Evolutionary conservation across 1,140 invertebrate genomes (phyloP).

Genomic region (Lerema accius): DNA sequence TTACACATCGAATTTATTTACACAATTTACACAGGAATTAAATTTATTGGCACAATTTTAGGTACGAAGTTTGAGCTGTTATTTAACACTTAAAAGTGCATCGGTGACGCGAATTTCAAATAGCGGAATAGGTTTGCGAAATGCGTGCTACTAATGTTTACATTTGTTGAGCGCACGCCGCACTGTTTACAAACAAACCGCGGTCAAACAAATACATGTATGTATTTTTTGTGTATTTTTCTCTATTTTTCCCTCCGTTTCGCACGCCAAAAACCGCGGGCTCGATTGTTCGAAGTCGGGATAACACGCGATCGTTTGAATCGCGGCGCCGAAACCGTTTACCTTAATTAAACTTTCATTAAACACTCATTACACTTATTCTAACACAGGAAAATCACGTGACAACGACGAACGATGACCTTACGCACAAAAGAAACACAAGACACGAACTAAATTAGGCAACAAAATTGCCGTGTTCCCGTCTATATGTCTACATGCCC

Average conservation of each 20-base stretch:
- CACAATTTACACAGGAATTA: constrained; percentile 36
- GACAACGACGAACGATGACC: constrained; percentile 77
- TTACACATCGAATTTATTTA: constrained; percentile 36
- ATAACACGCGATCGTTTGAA: constrained; percentile 31
- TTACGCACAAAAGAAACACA: constrained; percentile 80
- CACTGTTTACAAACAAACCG: constrained; percentile 76
- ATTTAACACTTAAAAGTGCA: constrained; percentile 27
- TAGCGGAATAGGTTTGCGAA: constrained; percentile 14
- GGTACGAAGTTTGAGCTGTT: constrained; percentile 49
- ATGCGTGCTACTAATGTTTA: constrained; percentile 56
- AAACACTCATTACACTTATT: constrained; percentile 51
- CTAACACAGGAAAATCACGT: constrained; percentile 49
- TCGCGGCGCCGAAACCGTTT: constrained; percentile 20
- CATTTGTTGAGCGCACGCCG: constrained; percentile 56
- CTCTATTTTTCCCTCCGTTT: constrained; percentile 31
- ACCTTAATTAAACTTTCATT: constrained; percentile 35
- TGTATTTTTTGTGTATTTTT: constrained; percentile 51
- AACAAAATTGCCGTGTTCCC: constrained; percentile 82
- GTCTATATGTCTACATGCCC: constrained; percentile 83
- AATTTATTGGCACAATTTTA: constrained; percentile 58
- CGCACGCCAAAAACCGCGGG: constrained; percentile 29
- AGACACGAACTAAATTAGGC: constrained; percentile 82
- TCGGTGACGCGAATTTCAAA: constrained; percentile 24
- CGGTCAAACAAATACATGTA: constrained; percentile 43
- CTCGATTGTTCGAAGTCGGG: constrained; percentile 28